Conservation (phyloP, 2,113 vertebrate species). For the Eptesicus fuscus region DNA sequence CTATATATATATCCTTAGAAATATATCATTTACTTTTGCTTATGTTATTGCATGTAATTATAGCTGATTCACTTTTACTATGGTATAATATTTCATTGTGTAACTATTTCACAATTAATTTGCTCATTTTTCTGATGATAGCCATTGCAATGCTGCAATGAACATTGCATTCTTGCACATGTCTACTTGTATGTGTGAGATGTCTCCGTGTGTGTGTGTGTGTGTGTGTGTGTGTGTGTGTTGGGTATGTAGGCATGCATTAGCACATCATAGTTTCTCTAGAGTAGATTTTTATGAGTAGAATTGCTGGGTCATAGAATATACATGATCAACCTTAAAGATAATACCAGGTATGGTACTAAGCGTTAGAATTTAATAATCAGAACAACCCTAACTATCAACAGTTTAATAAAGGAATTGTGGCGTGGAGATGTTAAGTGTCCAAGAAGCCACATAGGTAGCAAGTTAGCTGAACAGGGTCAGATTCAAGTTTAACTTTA, state of each 20-base stretch:
- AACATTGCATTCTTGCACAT: background rate
- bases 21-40: background rate
- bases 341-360: background rate
- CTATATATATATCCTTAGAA: background rate
- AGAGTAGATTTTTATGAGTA: background rate
- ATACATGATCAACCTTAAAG: background rate
- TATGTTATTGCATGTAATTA: background rate
- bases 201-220: background rate
- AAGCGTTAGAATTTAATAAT: slow-evolving; percentile 29
- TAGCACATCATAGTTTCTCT: slow-evolving; percentile 9
- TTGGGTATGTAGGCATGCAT: background rate
- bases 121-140: background rate
- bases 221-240: background rate
- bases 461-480: slow-evolving; percentile 11
- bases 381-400: background rate
- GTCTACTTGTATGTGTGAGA: background rate
- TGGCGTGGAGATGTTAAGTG: background rate
- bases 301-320: background rate
- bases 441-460: background rate
- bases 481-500: slow-evolving; percentile 18
- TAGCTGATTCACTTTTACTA: background rate
- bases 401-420: background rate
- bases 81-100: background rate
- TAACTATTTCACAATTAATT: background rate
- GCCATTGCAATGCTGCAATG: background rate